Conservation (phyloP, 2,888 invertebrate genomes). For the Campopleginae sp. region DNA sequence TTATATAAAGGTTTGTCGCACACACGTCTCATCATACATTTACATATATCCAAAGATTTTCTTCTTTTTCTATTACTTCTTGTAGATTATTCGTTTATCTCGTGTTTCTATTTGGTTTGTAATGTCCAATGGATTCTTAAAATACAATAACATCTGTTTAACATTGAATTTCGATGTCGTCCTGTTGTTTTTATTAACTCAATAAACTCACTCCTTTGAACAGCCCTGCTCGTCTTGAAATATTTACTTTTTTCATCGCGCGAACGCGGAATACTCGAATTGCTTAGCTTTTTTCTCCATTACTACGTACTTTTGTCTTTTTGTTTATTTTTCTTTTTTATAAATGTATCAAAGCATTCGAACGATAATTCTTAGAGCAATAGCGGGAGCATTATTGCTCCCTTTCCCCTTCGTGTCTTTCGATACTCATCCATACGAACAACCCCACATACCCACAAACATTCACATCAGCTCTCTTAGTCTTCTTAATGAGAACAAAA, state of each 20-base stretch:
- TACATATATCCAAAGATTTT: constrained; percentile 37
- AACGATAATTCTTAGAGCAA: constrained; percentile 59
- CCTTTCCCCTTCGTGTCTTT: constrained; percentile 51
- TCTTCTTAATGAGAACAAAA: constrained; percentile 11
- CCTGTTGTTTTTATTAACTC: constrained; percentile 36
- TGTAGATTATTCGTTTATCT: constrained; percentile 30
- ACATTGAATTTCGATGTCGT: constrained; percentile 62
- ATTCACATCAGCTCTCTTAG: background rate
- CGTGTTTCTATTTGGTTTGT: constrained; percentile 21
- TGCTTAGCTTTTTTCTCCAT: background rate
- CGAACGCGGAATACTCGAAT: background rate
- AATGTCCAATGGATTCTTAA: constrained; percentile 49
- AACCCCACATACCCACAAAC: background rate
- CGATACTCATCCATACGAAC: background rate
- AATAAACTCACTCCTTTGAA: constrained; percentile 38
- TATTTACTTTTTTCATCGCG: constrained; percentile 16
- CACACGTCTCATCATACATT: constrained; percentile 29
- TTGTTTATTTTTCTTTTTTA: constrained; percentile 49
- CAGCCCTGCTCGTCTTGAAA: constrained; percentile 31
- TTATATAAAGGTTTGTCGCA: constrained; percentile 34
- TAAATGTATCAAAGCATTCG: constrained; percentile 66
- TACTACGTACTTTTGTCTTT: constrained; percentile 14
- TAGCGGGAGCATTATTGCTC: constrained; percentile 63
- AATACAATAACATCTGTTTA: constrained; percentile 63
- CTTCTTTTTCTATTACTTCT: background rate